phyloP scores from a whole-genome alignment of 2,888 invertebrate species.

The Zaprionus obscuricornis region DNA sequence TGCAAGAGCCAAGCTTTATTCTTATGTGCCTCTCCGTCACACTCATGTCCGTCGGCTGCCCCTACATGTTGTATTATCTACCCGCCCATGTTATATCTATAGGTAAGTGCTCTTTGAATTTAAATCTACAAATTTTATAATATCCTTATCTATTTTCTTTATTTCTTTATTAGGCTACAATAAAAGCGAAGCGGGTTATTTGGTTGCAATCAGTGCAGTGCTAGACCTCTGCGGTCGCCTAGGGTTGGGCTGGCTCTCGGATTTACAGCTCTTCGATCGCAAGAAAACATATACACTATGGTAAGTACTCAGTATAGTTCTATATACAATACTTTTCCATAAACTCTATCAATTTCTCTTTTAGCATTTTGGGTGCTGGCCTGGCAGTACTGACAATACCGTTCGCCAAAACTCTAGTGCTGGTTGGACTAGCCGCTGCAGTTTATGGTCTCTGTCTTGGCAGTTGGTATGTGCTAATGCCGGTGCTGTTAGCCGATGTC shows the following conservation, averaged over 20 bases:
- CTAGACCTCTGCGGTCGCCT: constrained; percentile 89
- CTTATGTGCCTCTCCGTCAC: constrained; percentile 89
- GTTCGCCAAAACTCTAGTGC: constrained; percentile 87
- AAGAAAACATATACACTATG: constrained; percentile 89
- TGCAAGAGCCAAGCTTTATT: constrained; percentile 88
- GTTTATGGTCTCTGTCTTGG: constrained; percentile 89
- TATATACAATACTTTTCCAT: not conserved
- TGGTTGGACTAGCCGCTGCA: constrained; percentile 87
- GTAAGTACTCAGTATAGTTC: constrained; percentile 80
- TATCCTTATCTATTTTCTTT: not conserved
- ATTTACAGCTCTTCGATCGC: constrained; percentile 88
- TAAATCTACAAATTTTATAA: not conserved
- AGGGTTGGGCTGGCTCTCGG: constrained; percentile 89
- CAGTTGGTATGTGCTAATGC: constrained; percentile 90
- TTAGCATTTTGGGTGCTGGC: constrained; percentile 88
- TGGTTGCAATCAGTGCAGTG: constrained; percentile 90
- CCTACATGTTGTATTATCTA: constrained; percentile 89
- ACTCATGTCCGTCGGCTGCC: constrained; percentile 90
- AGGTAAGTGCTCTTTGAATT: constrained; percentile 81
- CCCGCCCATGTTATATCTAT: constrained; percentile 89
- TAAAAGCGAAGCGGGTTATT: constrained; percentile 85
- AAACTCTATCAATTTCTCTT: constrained; percentile 31
- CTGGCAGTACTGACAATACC: constrained; percentile 88
- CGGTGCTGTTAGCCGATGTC: constrained; percentile 89
- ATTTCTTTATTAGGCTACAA: constrained; percentile 74